Conservation (phyloP, 2,797 vertebrate species). For the Distichodus sexfasciatus region DNA sequence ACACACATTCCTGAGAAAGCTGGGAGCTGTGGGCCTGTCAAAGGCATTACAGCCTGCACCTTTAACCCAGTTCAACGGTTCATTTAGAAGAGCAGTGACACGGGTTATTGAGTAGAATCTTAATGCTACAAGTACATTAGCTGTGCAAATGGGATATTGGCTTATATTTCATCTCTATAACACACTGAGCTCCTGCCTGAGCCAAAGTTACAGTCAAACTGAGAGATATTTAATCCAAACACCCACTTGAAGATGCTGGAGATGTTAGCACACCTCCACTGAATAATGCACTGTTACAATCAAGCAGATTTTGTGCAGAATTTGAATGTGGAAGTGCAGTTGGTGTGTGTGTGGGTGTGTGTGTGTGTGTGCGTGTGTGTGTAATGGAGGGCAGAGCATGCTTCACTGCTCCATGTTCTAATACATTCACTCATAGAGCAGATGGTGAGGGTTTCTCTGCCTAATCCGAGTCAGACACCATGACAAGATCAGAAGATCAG, state of each 20-base stretch:
- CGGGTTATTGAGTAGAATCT: slow-evolving; percentile 5
- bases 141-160: slow-evolving; percentile 4
- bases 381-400: slow-evolving; percentile 48
- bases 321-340: too few species aligned
- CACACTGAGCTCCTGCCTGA: too few species aligned
- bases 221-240: too few species aligned
- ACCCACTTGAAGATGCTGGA: too few species aligned
- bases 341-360: too few species aligned
- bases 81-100: slow-evolving; percentile 41
- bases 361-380: too few species aligned
- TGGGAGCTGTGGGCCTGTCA: slow-evolving; percentile 56
- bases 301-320: too few species aligned
- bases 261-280: too few species aligned
- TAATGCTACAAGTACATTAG: slow-evolving; percentile 16
- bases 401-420: slow-evolving; percentile 41
- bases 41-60: slow-evolving; percentile 47
- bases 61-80: slow-evolving; percentile 57
- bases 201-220: too few species aligned
- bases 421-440: slow-evolving; percentile 62
- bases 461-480: slow-evolving; percentile 30
- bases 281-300: too few species aligned
- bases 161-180: neutral
- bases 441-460: slow-evolving; percentile 50
- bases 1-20: slow-evolving; percentile 46
- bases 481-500: slow-evolving; percentile 44